phyloP scores from a whole-genome alignment of 2,797 vertebrate species.

The Hippoglossus hippoglossus region DNA sequence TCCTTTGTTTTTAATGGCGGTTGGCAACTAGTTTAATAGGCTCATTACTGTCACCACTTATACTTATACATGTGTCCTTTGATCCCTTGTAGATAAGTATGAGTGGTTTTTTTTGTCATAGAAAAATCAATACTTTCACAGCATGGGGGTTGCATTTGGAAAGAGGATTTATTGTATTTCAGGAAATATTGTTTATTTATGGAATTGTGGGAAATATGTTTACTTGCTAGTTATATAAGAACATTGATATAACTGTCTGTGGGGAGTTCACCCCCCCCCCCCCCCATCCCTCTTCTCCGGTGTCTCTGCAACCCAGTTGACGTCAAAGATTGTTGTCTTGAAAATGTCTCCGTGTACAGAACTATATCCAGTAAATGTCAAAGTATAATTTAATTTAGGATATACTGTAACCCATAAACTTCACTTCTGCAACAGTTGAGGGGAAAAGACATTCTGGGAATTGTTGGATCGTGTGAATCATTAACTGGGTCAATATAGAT shows the following conservation, averaged over 20 bases:
- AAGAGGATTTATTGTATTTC: not conserved
- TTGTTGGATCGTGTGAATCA: slow-evolving; percentile 24
- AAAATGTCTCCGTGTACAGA: not conserved
- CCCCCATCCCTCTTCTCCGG: too few species aligned
- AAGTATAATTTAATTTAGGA: too few species aligned
- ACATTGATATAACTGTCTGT: not conserved
- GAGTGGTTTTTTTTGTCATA: not conserved
- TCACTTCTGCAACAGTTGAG: slow-evolving; percentile 2
- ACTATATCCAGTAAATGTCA: not conserved
- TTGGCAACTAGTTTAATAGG: too few species aligned
- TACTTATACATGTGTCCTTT: slow-evolving; percentile 3
- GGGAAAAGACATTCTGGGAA: slow-evolving; percentile 15
- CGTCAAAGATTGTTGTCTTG: too few species aligned
- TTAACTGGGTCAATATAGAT: slow-evolving; percentile 26
- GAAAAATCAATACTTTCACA: not conserved
- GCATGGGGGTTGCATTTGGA: not conserved
- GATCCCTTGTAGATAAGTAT: not conserved
- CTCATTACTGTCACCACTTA: too few species aligned
- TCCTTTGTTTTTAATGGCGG: too few species aligned
- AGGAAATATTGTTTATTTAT: not conserved
- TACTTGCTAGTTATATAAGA: not conserved
- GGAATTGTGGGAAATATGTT: not conserved
- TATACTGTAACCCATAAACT: not conserved
- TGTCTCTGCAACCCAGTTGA: too few species aligned
- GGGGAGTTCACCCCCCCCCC: too few species aligned